These are phyloP conservation scores for Xanthia icteritia DNA, from an alignment of 2,888 invertebrate genomes.

Conservation along the genomic window DNA sequence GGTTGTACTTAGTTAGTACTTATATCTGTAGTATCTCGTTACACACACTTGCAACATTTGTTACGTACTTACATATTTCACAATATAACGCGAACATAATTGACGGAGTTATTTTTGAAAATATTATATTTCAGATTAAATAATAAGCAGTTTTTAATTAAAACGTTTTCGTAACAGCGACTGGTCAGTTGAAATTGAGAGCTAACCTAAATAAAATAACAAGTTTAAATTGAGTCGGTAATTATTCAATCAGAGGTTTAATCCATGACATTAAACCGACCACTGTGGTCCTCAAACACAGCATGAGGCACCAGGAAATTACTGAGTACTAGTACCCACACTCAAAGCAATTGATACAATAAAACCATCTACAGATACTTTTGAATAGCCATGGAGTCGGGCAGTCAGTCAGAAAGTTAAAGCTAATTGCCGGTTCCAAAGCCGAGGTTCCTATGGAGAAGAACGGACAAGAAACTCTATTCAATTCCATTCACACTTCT, in stretches of 20 bases:
- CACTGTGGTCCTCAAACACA: neutral
- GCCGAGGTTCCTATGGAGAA: neutral
- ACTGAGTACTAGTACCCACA: neutral
- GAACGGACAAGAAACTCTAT: neutral
- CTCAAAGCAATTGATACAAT: neutral
- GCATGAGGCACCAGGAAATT: neutral
- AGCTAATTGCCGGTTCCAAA: neutral
- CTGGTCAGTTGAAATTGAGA: slow-evolving; percentile 22
- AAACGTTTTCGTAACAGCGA: slow-evolving; percentile 26
- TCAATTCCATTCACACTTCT: neutral
- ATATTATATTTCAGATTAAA: slow-evolving; percentile 11
- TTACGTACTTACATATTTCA: slow-evolving; percentile 39
- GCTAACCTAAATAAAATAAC: slow-evolving; percentile 45
- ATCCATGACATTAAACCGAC: neutral
- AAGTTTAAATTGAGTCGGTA: slow-evolving; percentile 37
- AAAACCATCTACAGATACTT: neutral
- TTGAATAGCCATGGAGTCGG: neutral
- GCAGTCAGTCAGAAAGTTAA: neutral
- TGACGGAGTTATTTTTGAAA: slow-evolving; percentile 23
- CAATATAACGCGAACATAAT: slow-evolving; percentile 19
- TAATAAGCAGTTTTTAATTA: slow-evolving; percentile 16
- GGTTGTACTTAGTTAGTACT: slow-evolving; percentile 49
- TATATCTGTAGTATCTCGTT: slow-evolving; percentile 27
- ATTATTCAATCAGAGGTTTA: slow-evolving; percentile 37
- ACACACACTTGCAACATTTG: slow-evolving; percentile 39